Conservation (phyloP, 2,113 vertebrate species). For the Gallinago paraguaiae region DNA sequence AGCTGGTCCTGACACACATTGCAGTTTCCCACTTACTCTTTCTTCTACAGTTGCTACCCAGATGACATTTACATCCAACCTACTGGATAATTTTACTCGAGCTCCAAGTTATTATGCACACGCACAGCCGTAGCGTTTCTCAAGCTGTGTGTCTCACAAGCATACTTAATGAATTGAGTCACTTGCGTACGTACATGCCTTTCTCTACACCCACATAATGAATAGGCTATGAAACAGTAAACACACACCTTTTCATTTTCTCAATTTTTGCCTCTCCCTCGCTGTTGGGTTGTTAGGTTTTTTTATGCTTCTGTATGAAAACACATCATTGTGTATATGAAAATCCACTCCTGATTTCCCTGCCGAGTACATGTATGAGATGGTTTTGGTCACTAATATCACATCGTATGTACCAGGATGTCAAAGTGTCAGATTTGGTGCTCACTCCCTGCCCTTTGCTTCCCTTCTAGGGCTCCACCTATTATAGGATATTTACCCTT, state of each 20-base stretch:
- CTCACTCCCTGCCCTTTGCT: conserved; percentile 25
- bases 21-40: neutral
- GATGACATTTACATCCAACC: conserved; percentile 42
- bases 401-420: neutral
- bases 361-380: neutral
- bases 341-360: neutral
- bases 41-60: neutral
- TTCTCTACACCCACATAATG: conserved; percentile 57
- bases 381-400: neutral
- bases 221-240: conserved; percentile 39
- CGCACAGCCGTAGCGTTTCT: conserved; percentile 16
- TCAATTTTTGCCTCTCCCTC: neutral
- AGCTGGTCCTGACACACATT: neutral
- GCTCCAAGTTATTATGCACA: neutral
- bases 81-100: conserved; percentile 19
- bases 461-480: conserved; percentile 81
- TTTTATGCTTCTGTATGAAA: neutral
- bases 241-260: conserved; percentile 52
- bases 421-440: neutral
- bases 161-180: conserved; percentile 50
- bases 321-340: neutral
- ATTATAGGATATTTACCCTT: conserved; percentile 92
- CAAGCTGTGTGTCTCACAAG: conserved; percentile 26
- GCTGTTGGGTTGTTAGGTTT: neutral
- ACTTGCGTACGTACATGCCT: conserved; percentile 25